phyloP scores from a whole-genome alignment of 2,113 vertebrate species.

The Rhagologus leucostigma region DNA sequence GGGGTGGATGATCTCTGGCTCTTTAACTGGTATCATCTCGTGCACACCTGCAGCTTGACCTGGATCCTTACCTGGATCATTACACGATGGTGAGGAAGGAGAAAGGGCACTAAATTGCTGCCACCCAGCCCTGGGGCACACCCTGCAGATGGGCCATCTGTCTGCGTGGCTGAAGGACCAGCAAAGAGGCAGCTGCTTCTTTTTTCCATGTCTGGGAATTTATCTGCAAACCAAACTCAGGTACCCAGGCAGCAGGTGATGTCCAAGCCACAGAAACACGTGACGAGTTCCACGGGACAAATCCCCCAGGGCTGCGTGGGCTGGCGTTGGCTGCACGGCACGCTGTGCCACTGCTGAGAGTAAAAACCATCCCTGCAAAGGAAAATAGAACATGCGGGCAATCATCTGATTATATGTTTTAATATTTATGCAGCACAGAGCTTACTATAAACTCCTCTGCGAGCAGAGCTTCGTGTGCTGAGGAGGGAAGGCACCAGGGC shows the following conservation, averaged over 20 bases:
- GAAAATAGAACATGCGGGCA: background rate
- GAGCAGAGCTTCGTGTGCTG: background rate
- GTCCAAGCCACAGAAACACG: background rate
- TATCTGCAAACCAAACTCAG: background rate
- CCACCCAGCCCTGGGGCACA: background rate
- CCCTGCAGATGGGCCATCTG: background rate
- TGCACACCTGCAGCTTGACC: background rate
- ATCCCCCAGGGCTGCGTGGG: background rate
- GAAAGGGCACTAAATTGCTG: background rate
- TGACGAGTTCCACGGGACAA: rapidly evolving
- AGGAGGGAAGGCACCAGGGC: background rate
- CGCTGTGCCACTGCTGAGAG: background rate
- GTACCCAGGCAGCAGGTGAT: background rate
- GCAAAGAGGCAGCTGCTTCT: background rate
- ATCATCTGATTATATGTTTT: background rate
- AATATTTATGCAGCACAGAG: background rate
- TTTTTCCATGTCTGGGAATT: background rate
- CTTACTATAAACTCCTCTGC: background rate
- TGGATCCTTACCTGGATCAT: background rate
- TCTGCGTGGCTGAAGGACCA: background rate
- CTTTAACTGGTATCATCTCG: background rate
- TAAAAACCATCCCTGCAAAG: background rate
- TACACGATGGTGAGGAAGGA: rapidly evolving
- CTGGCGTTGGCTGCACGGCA: background rate
- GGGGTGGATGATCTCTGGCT: background rate